Evolutionary conservation across 1,140 invertebrate genomes (phyloP).

Genomic region (Lepidotrigona ventralis): DNA sequence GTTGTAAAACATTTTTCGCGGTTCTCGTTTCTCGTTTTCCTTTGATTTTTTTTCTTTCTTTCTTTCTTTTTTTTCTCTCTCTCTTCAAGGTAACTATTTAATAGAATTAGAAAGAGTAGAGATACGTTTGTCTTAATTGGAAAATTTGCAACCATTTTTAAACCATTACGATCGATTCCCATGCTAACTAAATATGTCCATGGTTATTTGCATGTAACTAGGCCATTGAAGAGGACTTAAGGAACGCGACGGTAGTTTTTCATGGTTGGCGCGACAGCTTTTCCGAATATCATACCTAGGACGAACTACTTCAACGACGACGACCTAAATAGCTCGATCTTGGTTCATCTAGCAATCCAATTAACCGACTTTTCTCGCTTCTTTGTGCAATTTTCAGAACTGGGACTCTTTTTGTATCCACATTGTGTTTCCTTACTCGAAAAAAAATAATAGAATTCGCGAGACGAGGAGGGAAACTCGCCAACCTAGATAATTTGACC

Average conservation of each 20-base stretch:
- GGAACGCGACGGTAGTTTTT: not conserved
- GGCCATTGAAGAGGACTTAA: not conserved
- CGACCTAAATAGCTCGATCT: not conserved
- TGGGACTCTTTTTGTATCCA: not conserved
- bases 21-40: not conserved
- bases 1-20: conserved; percentile 29
- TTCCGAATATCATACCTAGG: conserved; percentile 7
- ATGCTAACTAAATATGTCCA: not conserved
- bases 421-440: not conserved
- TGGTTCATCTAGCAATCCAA: conserved; percentile 30
- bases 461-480: not conserved
- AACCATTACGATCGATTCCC: not conserved
- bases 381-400: not conserved
- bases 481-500: not conserved
- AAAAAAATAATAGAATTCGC: not conserved
- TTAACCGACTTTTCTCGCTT: conserved; percentile 20
- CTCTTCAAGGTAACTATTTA: not conserved
- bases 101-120: not conserved
- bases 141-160: conserved; percentile 12
- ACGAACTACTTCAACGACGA: not conserved
- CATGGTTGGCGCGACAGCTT: not conserved
- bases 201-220: not conserved
- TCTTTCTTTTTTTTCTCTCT: not conserved
- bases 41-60: no score
- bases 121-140: conserved; percentile 5